A percentile compares a stretch with the other conserved stretches of the same genome.
phyloP scores from a whole-genome alignment of 2,888 invertebrate species.

The Morpho deidamia region DNA sequence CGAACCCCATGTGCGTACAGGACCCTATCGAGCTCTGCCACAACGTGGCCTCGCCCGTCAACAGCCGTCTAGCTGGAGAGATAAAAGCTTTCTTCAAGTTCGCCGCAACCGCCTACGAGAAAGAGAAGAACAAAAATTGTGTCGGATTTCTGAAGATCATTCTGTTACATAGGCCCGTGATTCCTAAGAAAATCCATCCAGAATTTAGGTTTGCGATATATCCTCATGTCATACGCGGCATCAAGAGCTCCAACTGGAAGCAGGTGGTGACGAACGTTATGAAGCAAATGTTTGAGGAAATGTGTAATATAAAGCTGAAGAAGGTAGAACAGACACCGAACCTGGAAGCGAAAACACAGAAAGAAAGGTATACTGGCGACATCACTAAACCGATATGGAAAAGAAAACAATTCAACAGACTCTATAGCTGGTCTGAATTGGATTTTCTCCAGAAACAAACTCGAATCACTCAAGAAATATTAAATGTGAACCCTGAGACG shows the following conservation, averaged over 20 bases:
- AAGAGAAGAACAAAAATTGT: slow-evolving; percentile 34
- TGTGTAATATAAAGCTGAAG: slow-evolving; percentile 39
- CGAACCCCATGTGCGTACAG: slow-evolving; percentile 77
- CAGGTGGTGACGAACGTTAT: slow-evolving; percentile 33
- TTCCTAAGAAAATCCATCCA: slow-evolving; percentile 29
- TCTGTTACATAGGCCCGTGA: slow-evolving; percentile 43
- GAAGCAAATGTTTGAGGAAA: slow-evolving; percentile 40
- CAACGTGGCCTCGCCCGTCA: slow-evolving; percentile 70
- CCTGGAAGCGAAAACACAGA: slow-evolving; percentile 34
- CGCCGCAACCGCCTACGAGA: slow-evolving; percentile 44
- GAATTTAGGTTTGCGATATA: slow-evolving; percentile 42
- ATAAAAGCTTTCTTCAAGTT: slow-evolving; percentile 42
- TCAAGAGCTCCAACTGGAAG: slow-evolving; percentile 46
- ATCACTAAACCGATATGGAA: slow-evolving; percentile 48
- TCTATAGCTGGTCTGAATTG: slow-evolving; percentile 27
- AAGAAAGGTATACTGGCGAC: slow-evolving; percentile 37
- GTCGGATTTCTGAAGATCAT: slow-evolving; percentile 39
- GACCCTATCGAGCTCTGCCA: slow-evolving; percentile 82
- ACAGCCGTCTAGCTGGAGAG: slow-evolving; percentile 35
- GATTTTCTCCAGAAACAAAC: slow-evolving; percentile 39
- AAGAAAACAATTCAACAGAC: slow-evolving; percentile 36
- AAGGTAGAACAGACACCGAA: slow-evolving; percentile 36
- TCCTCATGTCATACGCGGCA: slow-evolving; percentile 34
- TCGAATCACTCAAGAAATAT: slow-evolving; percentile 43
- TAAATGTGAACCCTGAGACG: slow-evolving; percentile 29